Evolutionary conservation across 2,888 invertebrate genomes (phyloP).

Genomic region (Stenolophus ochropezus): DNA sequence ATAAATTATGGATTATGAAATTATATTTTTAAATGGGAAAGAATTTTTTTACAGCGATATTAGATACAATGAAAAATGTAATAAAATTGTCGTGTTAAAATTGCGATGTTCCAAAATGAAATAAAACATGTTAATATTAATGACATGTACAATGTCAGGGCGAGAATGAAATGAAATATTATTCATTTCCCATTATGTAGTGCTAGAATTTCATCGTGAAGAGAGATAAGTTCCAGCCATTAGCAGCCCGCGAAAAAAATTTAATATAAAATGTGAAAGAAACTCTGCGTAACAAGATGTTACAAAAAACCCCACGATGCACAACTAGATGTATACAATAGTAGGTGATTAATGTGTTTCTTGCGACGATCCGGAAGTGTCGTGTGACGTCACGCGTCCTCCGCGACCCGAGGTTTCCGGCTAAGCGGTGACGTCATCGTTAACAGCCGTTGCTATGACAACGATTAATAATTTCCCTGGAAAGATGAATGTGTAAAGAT

Average conservation of each 20-base stretch:
- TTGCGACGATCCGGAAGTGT: conserved; percentile 36
- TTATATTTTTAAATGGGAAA: too few relatives aligned
- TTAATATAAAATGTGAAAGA: conserved; percentile 37
- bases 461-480: conserved; percentile 35
- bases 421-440: conserved; percentile 19
- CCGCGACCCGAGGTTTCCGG: conserved; percentile 33
- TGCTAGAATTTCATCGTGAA: conserved; percentile 24
- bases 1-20: too few relatives aligned
- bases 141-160: conserved; percentile 7
- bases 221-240: conserved; percentile 16
- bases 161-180: conserved; percentile 16
- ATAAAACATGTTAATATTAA: conserved; percentile 14
- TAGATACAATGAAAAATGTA: background rate
- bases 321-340: conserved; percentile 30
- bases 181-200: conserved; percentile 11
- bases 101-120: background rate
- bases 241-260: conserved; percentile 27
- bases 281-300: conserved; percentile 16
- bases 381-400: conserved; percentile 26
- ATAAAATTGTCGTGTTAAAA: background rate
- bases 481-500: conserved; percentile 43
- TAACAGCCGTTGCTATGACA: conserved; percentile 35
- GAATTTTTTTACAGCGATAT: too few relatives aligned
- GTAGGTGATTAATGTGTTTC: conserved; percentile 35
- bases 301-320: conserved; percentile 24